Base-by-base conservation (phyloP, 2,888 invertebrate species). In the Polietes domitor region DNA sequence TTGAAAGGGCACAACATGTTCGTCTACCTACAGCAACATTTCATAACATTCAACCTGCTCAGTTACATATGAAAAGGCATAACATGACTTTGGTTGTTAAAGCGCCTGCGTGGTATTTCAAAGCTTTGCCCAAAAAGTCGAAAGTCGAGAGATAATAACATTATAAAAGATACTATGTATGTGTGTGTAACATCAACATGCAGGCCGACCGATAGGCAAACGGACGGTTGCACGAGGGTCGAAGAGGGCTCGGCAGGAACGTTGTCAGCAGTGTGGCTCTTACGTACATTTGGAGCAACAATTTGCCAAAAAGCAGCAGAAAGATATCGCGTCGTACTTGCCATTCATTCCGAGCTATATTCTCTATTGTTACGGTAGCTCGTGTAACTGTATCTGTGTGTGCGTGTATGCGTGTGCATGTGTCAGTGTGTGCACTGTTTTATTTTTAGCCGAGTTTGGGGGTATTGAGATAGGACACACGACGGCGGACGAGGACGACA, bases 271-370 rank as follows among this genome's bases (percentile, higher is more conserved):
- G 58, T 41, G 53, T 43, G 24, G n/a, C 17, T 75, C 58, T 61
- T 50, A 37, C 21, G 10, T 71, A 55, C 76, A 68, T 70, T 65
- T 78, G 84, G 84, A 75, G 84, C 84, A 84, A 84, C 84, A 84
- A 84, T 81, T 84, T 81, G 76, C 72, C 71, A 77, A 78, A 77
- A 75, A 50, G 71, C 43, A 10, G 41, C 10, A 61, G 43, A 6
- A 58, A 37, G 37, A 37, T 37, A 24, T 21, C 10, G 17, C 43
- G 26, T 53, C 15, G 43, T 65, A 10, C 58, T 26, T 47, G 47
- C 61, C 72, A 77, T 78, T 78, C 73, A 81, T 84, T 84, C 84
- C 76, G 84, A 81, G 81, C 84, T 81, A 84, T 81, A 79, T 84
- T 84, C 84, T 84, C 61, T 76, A 63, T 78, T 77, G 47, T 24